Conservation (phyloP, 2,888 invertebrate species). For the Lissonota sp. region DNA sequence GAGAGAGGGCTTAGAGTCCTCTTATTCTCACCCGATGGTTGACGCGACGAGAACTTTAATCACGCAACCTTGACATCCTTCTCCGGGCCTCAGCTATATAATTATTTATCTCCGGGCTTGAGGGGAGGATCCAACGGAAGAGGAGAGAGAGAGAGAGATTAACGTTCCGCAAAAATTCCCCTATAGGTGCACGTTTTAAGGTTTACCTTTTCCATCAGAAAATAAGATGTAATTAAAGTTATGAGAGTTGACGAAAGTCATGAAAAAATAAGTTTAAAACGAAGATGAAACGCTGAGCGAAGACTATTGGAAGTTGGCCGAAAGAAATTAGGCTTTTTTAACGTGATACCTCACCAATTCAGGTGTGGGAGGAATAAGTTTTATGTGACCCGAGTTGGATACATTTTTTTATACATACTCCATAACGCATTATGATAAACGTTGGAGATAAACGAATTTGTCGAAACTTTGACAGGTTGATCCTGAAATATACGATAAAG, state of each 20-base stretch:
- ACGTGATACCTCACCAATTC: too few species aligned
- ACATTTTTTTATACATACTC: too few species aligned
- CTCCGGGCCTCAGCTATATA: slow-evolving; percentile 18
- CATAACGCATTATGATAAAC: too few species aligned
- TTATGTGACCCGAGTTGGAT: too few species aligned
- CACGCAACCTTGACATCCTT: slow-evolving; percentile 35
- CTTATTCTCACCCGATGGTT: slow-evolving; percentile 22
- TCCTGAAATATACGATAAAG: too few species aligned
- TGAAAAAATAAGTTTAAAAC: too few species aligned
- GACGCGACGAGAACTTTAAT: slow-evolving; percentile 51
- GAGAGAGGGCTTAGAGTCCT: neutral
- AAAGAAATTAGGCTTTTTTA: too few species aligned
- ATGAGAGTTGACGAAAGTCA: neutral
- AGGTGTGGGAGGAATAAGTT: too few species aligned
- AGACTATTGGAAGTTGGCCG: too few species aligned
- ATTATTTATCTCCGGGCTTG: slow-evolving; percentile 10
- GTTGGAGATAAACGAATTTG: too few species aligned
- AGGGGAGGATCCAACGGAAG: neutral
- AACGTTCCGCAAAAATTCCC: neutral
- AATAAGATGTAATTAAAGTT: slow-evolving; percentile 7
- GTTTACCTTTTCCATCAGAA: neutral
- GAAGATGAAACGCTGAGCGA: too few species aligned
- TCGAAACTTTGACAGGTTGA: too few species aligned
- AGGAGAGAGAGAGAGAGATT: slow-evolving; percentile 10
- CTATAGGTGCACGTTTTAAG: neutral